phyloP scores from a whole-genome alignment of 2,113 vertebrate species.

The Apistogramma diplotaenia region DNA sequence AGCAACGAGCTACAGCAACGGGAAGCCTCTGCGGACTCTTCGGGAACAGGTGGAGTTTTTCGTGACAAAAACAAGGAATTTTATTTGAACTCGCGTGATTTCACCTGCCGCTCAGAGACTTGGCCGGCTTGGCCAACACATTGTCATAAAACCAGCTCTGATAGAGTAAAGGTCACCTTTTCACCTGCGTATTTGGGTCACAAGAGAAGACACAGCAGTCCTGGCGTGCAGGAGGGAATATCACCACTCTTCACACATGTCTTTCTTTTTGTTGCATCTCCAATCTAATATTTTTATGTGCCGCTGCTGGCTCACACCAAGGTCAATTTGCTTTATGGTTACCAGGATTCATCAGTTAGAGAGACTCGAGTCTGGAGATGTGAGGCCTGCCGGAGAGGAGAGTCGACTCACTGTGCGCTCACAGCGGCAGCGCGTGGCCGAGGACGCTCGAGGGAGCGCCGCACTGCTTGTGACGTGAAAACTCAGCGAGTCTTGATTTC shows the following conservation, averaged over 20 bases:
- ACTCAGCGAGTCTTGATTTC: constrained; percentile 2
- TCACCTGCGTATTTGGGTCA: background rate
- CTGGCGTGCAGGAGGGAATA: background rate
- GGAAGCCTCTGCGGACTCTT: constrained; percentile 9
- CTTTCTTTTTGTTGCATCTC: background rate
- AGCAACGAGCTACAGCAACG: background rate
- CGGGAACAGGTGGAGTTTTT: background rate
- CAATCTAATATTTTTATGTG: background rate
- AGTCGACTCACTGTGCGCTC: constrained; percentile 1
- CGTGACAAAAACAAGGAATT: constrained; percentile 1
- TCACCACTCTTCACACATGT: background rate
- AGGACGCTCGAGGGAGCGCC: background rate
- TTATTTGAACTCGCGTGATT: constrained; percentile 34
- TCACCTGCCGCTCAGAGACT: constrained; percentile 6
- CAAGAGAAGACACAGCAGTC: background rate
- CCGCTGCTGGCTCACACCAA: background rate
- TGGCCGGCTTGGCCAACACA: constrained; percentile 40
- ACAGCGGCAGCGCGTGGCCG: background rate
- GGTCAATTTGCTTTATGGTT: background rate
- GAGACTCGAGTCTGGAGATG: background rate
- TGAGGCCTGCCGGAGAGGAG: constrained; percentile 37
- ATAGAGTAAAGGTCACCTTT: constrained; percentile 9
- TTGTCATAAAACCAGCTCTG: constrained; percentile 39
- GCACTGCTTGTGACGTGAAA: background rate
- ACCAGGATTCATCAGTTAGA: background rate